Evolutionary conservation across 2,797 vertebrate species (phyloP), one percentile per base, ranked within the genome.

Genomic region (Calcarius lapponicus): DNA sequence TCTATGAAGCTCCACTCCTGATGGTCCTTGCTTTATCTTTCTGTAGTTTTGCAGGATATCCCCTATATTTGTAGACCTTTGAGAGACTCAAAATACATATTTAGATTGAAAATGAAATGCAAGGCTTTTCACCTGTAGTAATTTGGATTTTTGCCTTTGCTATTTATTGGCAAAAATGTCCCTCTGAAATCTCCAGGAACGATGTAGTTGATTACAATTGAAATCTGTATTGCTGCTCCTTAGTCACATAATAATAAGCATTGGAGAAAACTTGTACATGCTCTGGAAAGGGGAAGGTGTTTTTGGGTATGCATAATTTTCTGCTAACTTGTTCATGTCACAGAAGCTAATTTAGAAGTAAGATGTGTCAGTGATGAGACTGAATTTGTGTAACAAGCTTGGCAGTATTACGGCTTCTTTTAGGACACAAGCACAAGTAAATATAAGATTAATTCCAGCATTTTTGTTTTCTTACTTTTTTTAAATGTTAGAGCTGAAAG

Each of bases 391-490:
- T 67, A 67, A 76, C 24, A 56, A 69, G 32, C 42, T 92, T 76
- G 79, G 36, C 54, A 72, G 19, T 84, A 10, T 32, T 64, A 67
- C 67, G 66, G 50, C 57, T 86, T 47, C 78, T 53, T 53, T 88
- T 92, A 51, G 29, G 17, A 47, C 20, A 21, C 19, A 50, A 76
- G 80, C 40, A 67, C 26, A 47, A 50, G 25, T 85, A 86, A 83
- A 66, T 56, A 4, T 7, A 78, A 79, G 40, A 69, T 75, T 17
- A 90, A 93, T 90, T 93, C 42, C 72, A 92, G 28, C 34, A 17
- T 42, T 93, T 93, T 93, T 83, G 45, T 43, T 93, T 87, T 76
- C 7, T 62, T 57, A 6, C 48, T 58, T 66, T 80, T 76, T 90
- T 64, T 40, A 51, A 66, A 38, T 73, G 14, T 73, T 70, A 56